A percentile compares a stretch with the other conserved stretches of the same genome.
These are phyloP conservation scores for Progne subis DNA, from an alignment of 2,113 vertebrate genomes.

Conservation along the genomic window DNA sequence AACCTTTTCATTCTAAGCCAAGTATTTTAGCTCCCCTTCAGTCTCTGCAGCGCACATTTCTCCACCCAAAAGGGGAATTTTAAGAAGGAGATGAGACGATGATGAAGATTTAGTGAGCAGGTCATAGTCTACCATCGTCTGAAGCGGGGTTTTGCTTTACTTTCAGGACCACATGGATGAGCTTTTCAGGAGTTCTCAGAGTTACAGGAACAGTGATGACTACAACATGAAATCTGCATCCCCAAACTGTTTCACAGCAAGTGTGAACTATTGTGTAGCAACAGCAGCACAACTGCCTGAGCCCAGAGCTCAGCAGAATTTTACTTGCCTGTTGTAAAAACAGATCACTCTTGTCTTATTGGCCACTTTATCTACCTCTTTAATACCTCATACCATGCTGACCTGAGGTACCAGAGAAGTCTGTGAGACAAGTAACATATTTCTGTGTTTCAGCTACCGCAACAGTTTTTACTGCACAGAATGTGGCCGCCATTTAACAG, in stretches of 20 bases:
- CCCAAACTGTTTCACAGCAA: background rate
- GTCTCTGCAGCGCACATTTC: background rate
- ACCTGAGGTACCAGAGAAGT: background rate
- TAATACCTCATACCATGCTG: background rate
- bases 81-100: background rate
- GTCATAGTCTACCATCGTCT: background rate
- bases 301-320: background rate
- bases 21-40: background rate
- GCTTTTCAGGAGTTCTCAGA: background rate
- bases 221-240: background rate
- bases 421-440: background rate
- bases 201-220: background rate
- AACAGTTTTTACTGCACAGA: background rate
- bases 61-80: background rate
- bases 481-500: background rate
- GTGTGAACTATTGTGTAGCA: background rate
- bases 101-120: background rate
- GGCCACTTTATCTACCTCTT: background rate
- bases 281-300: background rate
- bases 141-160: background rate
- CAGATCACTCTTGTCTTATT: background rate
- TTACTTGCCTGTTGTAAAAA: background rate
- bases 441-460: background rate
- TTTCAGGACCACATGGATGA: background rate
- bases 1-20: background rate